phyloP scores from a whole-genome alignment of 2,797 vertebrate genomes.

The Morus bassanus region DNA sequence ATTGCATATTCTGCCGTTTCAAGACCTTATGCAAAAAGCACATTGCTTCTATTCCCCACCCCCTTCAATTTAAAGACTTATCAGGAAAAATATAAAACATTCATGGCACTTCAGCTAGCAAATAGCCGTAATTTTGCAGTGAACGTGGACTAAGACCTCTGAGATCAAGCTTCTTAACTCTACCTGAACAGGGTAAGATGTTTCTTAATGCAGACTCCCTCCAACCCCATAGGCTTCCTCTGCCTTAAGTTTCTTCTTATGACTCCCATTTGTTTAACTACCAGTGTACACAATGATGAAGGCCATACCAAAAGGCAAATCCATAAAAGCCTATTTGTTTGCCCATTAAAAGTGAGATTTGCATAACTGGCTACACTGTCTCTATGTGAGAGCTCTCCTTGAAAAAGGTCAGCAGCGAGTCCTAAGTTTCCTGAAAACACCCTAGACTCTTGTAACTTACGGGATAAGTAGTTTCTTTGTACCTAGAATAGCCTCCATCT shows the following conservation, averaged over 20 bases:
- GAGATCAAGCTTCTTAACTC: not conserved
- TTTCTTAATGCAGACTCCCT: not conserved
- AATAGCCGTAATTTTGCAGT: not conserved
- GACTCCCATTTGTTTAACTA: not conserved
- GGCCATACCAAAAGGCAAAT: not conserved
- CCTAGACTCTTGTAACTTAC: not conserved
- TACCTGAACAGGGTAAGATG: not conserved
- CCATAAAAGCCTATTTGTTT: not conserved
- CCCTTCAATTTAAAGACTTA: not conserved
- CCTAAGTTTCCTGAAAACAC: not conserved
- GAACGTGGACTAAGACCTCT: not conserved
- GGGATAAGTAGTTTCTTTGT: not conserved
- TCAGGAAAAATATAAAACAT: not conserved
- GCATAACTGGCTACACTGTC: not conserved
- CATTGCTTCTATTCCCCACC: rapidly evolving
- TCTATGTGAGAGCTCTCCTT: not conserved
- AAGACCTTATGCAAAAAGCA: not conserved
- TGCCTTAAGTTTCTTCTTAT: not conserved
- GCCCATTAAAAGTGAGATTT: not conserved
- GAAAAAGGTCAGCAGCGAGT: not conserved
- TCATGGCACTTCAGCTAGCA: not conserved
- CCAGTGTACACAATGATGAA: not conserved
- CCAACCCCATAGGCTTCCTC: not conserved
- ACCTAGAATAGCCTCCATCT: not conserved
- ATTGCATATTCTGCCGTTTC: not conserved